Conservation (phyloP, 2,797 vertebrate genomes). For the Linurgus olivaceus region DNA sequence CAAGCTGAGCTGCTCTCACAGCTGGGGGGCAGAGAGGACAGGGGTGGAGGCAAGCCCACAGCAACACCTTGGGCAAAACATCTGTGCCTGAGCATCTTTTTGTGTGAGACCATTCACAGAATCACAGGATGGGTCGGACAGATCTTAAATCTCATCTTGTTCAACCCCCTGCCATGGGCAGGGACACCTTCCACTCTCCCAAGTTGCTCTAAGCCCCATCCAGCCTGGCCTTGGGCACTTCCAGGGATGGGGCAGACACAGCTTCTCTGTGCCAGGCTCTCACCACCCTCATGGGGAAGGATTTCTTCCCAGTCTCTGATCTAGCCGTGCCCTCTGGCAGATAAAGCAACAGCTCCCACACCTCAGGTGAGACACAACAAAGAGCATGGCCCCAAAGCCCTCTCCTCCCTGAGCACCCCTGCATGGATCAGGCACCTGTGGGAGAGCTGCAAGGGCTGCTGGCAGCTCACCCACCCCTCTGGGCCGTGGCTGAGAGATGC, state of each 20-base stretch:
- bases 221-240: accelerated
- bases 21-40: not conserved
- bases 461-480: not conserved
- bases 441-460: not conserved
- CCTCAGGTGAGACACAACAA: not conserved
- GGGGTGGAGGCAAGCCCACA: not conserved
- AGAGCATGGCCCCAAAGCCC: accelerated
- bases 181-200: not conserved
- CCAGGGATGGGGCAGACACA: not conserved
- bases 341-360: not conserved
- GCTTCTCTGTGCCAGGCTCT: not conserved
- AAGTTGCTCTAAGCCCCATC: accelerated
- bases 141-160: not conserved
- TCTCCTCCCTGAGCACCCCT: not conserved
- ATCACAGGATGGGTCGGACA: not conserved
- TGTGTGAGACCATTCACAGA: accelerated
- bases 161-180: not conserved
- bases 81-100: not conserved
- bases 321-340: not conserved
- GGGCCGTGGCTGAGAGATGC: accelerated
- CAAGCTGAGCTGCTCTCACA: not conserved
- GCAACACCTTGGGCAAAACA: not conserved
- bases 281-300: not conserved
- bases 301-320: not conserved
- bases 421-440: accelerated